Percentiles rank a stretch among this genome's conserved stretches.
phyloP scores from a whole-genome alignment of 2,888 invertebrate genomes.

The Drosophila atripex region DNA sequence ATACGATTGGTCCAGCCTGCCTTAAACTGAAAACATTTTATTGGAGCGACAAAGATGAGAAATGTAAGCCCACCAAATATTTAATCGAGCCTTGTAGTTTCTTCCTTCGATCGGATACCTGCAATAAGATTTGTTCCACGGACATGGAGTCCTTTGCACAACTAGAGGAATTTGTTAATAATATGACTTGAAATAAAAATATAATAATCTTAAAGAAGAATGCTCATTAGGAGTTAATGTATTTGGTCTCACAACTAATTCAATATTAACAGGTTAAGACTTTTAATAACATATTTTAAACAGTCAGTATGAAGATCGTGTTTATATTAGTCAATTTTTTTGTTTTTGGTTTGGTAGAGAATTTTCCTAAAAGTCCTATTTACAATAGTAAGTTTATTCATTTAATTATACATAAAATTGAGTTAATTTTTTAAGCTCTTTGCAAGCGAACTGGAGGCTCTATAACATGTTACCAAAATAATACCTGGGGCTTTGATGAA shows the following conservation, averaged over 20 bases:
- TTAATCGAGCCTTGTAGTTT: conserved; percentile 10
- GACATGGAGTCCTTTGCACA: neutral
- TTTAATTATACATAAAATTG: neutral
- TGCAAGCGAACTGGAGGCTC: conserved; percentile 19
- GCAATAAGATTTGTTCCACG: conserved; percentile 2
- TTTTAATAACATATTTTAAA: neutral
- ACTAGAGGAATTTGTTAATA: neutral
- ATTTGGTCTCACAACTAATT: neutral
- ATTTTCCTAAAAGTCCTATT: neutral
- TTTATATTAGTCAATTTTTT: neutral
- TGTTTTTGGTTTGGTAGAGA: neutral
- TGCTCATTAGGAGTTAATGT: neutral
- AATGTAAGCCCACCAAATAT: neutral
- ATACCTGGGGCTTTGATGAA: conserved; percentile 37
- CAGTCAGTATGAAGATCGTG: neutral
- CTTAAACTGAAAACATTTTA: conserved; percentile 7
- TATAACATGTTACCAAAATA: conserved; percentile 9
- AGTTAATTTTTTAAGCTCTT: conserved; percentile 3
- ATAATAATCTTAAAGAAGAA: neutral
- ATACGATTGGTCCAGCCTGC: neutral
- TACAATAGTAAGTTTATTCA: neutral
- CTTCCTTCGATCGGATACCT: neutral
- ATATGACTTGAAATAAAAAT: neutral
- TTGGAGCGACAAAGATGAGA: neutral
- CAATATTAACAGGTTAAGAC: neutral